Percentiles rank a stretch among this genome's conserved stretches.
Conservation (phyloP, 2,797 vertebrate species). For the Falco rusticolus region DNA sequence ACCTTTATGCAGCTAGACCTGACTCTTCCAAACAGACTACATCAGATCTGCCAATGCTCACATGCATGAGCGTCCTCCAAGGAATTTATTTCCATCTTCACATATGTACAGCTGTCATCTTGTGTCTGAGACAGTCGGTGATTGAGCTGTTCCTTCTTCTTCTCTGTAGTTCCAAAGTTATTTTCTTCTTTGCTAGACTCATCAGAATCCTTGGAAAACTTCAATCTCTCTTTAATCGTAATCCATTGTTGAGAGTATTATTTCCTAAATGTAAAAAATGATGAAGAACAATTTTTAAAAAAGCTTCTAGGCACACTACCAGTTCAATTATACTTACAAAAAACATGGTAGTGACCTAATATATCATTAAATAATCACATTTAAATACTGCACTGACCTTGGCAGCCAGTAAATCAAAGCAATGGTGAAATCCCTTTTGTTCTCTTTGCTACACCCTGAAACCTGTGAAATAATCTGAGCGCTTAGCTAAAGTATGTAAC, state of each 20-base stretch:
- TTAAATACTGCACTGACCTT: slow-evolving; percentile 25
- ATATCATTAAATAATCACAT: slow-evolving; percentile 27
- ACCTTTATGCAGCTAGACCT: neutral
- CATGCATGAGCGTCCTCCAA: neutral
- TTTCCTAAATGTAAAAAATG: slow-evolving; percentile 1
- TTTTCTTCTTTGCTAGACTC: neutral
- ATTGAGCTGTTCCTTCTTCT: neutral
- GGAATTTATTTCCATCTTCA: neutral
- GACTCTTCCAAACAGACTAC: neutral
- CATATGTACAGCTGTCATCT: neutral
- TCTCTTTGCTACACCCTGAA: slow-evolving; percentile 32
- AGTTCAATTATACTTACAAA: slow-evolving; percentile 5
- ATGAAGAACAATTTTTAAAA: neutral
- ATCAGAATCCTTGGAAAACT: neutral
- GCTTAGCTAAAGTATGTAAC: neutral
- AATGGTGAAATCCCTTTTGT: neutral
- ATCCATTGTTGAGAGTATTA: neutral
- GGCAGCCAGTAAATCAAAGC: slow-evolving; percentile 22
- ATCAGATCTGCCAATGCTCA: neutral
- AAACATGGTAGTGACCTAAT: neutral
- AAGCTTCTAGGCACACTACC: neutral
- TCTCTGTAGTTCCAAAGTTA: neutral
- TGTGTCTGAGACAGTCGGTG: neutral
- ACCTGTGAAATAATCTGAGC: slow-evolving; percentile 17
- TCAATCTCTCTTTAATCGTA: neutral